Conservation (phyloP, 2,888 invertebrate species). For the Trissolcus japonicus region DNA sequence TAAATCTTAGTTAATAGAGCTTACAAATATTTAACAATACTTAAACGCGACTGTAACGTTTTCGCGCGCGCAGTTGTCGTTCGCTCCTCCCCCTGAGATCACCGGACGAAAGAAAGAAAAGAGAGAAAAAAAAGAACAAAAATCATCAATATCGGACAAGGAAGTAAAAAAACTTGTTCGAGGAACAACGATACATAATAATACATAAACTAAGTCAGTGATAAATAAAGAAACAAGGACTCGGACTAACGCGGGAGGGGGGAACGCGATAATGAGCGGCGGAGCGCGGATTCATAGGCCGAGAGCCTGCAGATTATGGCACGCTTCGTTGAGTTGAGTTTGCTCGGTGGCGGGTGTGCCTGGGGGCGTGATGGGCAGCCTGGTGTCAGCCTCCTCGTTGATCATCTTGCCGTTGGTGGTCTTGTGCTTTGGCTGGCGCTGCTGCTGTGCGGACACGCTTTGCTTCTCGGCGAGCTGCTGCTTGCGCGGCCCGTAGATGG, state of each 20-base stretch:
- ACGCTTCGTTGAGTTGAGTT: conserved; percentile 69
- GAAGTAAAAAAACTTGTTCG: not conserved
- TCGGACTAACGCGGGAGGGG: conserved; percentile 2
- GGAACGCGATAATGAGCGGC: conserved; percentile 1
- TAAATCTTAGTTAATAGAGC: conserved; percentile 57
- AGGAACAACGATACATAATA: not conserved
- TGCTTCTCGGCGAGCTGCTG: conserved; percentile 24
- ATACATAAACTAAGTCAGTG: not conserved
- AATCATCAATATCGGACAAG: not conserved
- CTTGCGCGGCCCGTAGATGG: conserved; percentile 48
- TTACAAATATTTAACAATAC: conserved; percentile 67
- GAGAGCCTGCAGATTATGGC: conserved; percentile 74
- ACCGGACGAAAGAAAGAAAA: conserved; percentile 13
- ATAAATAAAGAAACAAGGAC: conserved; percentile 6
- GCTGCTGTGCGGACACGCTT: conserved; percentile 6
- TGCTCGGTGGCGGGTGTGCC: conserved; percentile 66
- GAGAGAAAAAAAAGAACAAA: not conserved
- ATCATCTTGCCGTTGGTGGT: conserved; percentile 70
- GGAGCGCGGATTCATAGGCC: conserved; percentile 61
- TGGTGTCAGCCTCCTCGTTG: conserved; percentile 65
- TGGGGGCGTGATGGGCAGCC: conserved; percentile 72
- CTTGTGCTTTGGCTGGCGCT: conserved; percentile 61
- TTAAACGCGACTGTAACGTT: conserved; percentile 37
- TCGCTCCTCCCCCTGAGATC: conserved; percentile 42
- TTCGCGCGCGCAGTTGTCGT: conserved; percentile 17